Percentiles rank a stretch among this genome's conserved stretches.
Evolutionary conservation across 2,888 invertebrate species (phyloP).

Genomic region (Dichetophora obliterata): DNA sequence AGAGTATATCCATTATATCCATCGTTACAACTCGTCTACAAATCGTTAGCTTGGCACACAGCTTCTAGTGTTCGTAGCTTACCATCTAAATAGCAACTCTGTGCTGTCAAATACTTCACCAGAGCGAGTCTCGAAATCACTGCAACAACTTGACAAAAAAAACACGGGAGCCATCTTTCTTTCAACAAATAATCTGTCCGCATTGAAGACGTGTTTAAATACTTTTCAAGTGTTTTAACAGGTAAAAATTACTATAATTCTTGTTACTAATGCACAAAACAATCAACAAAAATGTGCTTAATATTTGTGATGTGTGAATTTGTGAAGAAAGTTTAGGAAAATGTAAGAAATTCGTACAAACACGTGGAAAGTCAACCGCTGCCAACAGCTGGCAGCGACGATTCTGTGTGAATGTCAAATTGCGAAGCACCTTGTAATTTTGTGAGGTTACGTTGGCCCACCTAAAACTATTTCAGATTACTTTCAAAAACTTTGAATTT

Average conservation of each 20-base stretch:
- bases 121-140: constrained; percentile 46
- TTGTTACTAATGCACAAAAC: constrained; percentile 30
- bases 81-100: constrained; percentile 37
- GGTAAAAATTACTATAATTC: constrained; percentile 59
- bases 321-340: neutral
- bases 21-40: too few relatives aligned
- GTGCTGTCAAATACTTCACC: neutral
- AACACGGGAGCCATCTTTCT: constrained; percentile 63
- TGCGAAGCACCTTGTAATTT: constrained; percentile 39
- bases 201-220: constrained; percentile 69
- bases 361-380: constrained; percentile 59
- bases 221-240: constrained; percentile 68
- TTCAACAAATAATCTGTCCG: constrained; percentile 65
- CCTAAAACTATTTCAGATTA: neutral
- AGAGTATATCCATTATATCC: too few relatives aligned
- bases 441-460: constrained; percentile 63
- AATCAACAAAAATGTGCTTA: constrained; percentile 39
- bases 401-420: constrained; percentile 41
- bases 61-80: too few relatives aligned
- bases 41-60: too few relatives aligned
- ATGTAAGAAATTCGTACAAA: constrained; percentile 36
- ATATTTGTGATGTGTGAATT: neutral
- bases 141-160: constrained; percentile 53
- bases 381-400: neutral
- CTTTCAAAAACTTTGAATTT: constrained; percentile 5